phyloP scores from a whole-genome alignment of 2,888 invertebrate species.

The Metalampra italica region DNA sequence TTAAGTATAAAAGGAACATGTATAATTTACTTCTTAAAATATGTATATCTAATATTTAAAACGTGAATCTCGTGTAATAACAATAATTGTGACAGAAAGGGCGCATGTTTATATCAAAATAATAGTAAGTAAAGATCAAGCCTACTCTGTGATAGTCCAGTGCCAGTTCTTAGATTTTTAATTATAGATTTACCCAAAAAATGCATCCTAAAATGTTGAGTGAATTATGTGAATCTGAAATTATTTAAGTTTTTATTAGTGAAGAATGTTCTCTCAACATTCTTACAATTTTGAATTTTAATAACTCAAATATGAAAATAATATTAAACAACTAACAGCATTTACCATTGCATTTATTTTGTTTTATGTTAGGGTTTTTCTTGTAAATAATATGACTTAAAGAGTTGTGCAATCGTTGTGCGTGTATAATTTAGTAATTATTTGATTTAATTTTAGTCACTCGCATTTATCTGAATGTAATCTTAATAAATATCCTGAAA shows the following conservation, averaged over 20 bases:
- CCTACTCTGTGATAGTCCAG: conserved; percentile 52
- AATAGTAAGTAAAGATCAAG: neutral
- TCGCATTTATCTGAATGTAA: conserved; percentile 31
- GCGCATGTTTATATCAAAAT: no score
- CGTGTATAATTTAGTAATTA: neutral
- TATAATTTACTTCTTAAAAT: no score
- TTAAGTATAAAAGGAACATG: no score
- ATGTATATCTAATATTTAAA: no score
- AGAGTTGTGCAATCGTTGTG: conserved; percentile 1
- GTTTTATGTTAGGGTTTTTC: neutral
- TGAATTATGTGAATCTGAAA: conserved; percentile 8
- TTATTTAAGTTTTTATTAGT: conserved; percentile 2
- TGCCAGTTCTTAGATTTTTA: conserved; percentile 45
- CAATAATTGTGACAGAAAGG: no score
- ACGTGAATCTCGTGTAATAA: no score
- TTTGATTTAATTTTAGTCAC: conserved; percentile 22
- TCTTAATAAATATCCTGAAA: conserved; percentile 24
- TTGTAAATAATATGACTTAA: neutral
- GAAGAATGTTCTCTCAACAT: neutral
- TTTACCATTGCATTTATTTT: conserved; percentile 35
- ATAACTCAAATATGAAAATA: neutral
- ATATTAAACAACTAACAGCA: conserved; percentile 13
- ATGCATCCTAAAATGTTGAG: neutral
- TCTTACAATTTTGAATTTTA: neutral
- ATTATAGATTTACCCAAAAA: neutral